These are phyloP conservation scores for Axea sp. DNA, from an alignment of 2,888 invertebrate genomes.

Conservation along the genomic window DNA sequence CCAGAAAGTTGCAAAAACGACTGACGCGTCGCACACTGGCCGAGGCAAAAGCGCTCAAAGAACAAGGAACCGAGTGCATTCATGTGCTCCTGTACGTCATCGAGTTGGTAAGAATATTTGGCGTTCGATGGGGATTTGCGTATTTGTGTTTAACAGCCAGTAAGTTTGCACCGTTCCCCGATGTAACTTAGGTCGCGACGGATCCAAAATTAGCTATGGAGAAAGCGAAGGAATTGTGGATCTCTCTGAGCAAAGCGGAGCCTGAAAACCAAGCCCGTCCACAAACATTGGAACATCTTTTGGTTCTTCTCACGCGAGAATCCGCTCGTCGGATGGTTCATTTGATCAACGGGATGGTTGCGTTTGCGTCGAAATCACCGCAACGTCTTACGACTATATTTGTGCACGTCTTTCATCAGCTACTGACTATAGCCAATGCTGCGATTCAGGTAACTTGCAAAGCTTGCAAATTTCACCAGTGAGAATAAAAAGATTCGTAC, in stretches of 20 bases:
- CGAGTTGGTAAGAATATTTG: slow-evolving; percentile 84
- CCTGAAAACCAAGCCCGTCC: slow-evolving; percentile 93
- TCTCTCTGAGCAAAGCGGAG: slow-evolving; percentile 86
- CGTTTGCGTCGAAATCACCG: slow-evolving; percentile 82
- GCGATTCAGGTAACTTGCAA: slow-evolving; percentile 85
- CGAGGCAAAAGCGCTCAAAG: slow-evolving; percentile 89
- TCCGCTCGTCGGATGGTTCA: slow-evolving; percentile 89
- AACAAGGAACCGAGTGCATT: slow-evolving; percentile 87
- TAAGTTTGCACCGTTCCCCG: too few species aligned
- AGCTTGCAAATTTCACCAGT: too few species aligned
- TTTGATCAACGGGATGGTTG: slow-evolving; percentile 86
- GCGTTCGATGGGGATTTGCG: too few species aligned
- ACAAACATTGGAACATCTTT: slow-evolving; percentile 87
- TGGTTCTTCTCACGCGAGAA: slow-evolving; percentile 88
- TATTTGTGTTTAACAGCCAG: background rate
- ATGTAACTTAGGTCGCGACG: slow-evolving; percentile 83
- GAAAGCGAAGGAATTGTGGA: slow-evolving; percentile 87
- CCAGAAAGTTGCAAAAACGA: slow-evolving; percentile 87
- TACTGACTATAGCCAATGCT: slow-evolving; percentile 83
- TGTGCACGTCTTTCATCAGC: slow-evolving; percentile 79
- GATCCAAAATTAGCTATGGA: slow-evolving; percentile 88
- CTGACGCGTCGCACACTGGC: slow-evolving; percentile 88
- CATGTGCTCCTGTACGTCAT: slow-evolving; percentile 88
- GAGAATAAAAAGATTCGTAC: too few species aligned
- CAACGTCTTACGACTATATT: slow-evolving; percentile 69